These are phyloP conservation scores for Albula glossodonta DNA, from an alignment of 2,113 vertebrate species.

Conservation along the genomic window DNA sequence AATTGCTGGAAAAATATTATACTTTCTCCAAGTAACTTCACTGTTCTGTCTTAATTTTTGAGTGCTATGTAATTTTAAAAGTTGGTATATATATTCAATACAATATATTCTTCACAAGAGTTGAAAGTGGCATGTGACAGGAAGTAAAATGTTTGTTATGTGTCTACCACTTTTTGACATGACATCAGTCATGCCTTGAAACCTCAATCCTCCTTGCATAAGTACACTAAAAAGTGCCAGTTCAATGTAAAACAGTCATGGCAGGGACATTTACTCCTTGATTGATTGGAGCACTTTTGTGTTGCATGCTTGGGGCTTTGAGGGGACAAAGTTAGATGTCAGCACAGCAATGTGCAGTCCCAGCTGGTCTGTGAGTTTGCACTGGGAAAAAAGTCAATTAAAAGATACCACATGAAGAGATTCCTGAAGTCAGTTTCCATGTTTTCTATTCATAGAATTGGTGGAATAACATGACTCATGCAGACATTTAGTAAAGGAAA, in stretches of 20 bases:
- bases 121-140: neutral
- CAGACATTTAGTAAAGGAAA: constrained; percentile 33
- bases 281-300: neutral
- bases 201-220: neutral
- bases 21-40: too few species aligned
- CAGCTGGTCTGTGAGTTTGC: neutral
- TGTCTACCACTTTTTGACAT: neutral
- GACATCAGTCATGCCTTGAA: neutral
- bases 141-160: neutral
- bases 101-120: neutral
- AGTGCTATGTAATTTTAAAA: neutral
- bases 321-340: neutral
- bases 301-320: neutral
- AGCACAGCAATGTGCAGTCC: neutral
- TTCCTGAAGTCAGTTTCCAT: neutral
- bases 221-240: neutral
- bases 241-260: neutral
- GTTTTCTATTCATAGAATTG: constrained; percentile 32
- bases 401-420: constrained; percentile 22
- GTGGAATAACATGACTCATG: constrained; percentile 27
- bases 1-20: too few species aligned
- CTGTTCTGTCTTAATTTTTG: neutral
- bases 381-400: neutral
- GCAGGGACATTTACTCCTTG: neutral
- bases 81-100: neutral